Conservation (phyloP, 2,797 vertebrate species). For the Staurois parvus region DNA sequence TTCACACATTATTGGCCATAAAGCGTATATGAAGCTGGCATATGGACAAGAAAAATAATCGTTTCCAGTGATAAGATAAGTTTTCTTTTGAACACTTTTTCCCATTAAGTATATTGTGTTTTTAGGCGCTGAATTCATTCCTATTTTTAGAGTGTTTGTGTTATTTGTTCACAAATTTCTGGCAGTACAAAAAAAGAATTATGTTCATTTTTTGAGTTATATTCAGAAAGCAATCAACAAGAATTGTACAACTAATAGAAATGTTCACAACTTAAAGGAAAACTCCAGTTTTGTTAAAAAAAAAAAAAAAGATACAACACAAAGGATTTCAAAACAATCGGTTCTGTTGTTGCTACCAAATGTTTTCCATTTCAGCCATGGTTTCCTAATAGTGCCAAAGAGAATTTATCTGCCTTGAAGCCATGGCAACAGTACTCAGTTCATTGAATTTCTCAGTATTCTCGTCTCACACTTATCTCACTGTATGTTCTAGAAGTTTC, state of each 20-base stretch:
- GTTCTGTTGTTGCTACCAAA: too few species aligned
- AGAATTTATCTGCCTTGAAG: not conserved
- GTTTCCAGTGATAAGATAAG: not conserved
- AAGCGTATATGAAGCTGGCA: too few species aligned
- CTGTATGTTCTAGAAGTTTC: too few species aligned
- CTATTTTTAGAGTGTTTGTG: conserved; percentile 31
- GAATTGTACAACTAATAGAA: not conserved
- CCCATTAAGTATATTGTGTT: conserved; percentile 9
- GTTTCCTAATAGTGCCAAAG: not conserved
- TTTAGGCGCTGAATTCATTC: conserved; percentile 25
- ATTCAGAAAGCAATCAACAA: not conserved
- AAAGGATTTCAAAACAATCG: not conserved
- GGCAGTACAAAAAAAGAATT: conserved; percentile 15
- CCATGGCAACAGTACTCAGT: not conserved
- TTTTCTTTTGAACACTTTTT: not conserved
- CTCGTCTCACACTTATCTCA: too few species aligned
- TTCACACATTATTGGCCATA: too few species aligned
- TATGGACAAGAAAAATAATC: not conserved
- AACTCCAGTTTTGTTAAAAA: not conserved
- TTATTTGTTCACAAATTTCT: conserved; percentile 14
- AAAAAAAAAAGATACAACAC: not conserved
- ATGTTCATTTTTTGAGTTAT: not conserved
- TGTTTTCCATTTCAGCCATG: not conserved
- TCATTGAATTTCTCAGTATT: not conserved
- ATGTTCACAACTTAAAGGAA: not conserved